Evolutionary conservation across 1,140 invertebrate genomes (phyloP).

Genomic region (Drosophila equinoxialis): DNA sequence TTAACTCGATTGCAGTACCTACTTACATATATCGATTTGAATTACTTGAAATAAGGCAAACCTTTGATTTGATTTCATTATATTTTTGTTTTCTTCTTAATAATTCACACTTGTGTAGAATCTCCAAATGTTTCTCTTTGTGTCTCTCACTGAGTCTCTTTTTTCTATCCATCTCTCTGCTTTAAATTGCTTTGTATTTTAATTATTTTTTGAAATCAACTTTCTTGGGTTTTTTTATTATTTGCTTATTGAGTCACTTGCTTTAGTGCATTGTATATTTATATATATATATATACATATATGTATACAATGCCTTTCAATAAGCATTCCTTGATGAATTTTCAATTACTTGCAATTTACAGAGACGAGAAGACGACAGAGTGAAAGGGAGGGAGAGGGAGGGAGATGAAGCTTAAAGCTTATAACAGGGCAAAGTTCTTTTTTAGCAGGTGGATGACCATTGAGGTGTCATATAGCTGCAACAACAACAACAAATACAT

Average conservation of each 20-base stretch:
- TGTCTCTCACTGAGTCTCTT: not conserved
- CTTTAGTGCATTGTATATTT: not conserved
- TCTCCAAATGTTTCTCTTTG: too few relatives aligned
- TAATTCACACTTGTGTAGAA: too few relatives aligned
- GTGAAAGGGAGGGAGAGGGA: too few relatives aligned
- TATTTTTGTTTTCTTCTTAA: too few relatives aligned
- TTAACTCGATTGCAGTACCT: too few relatives aligned
- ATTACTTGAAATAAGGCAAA: too few relatives aligned
- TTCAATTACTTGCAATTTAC: not conserved
- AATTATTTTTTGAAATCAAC: slow-evolving; percentile 3
- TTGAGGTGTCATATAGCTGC: not conserved
- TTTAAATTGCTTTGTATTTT: slow-evolving; percentile 6
- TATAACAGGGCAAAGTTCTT: not conserved
- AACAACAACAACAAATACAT: not conserved
- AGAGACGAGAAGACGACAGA: not conserved
- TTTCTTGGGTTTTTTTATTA: slow-evolving; percentile 33
- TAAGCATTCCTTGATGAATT: not conserved
- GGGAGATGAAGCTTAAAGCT: not conserved
- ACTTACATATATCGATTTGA: too few relatives aligned
- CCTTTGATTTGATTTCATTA: too few relatives aligned
- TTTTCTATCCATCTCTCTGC: slow-evolving; percentile 1
- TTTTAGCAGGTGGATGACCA: not conserved
- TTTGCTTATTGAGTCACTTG: slow-evolving; percentile 4
- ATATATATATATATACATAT: slow-evolving; percentile 2
- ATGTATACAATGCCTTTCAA: slow-evolving; percentile 20